Percentiles rank a stretch among this genome's conserved stretches.
Conservation (phyloP, 2,888 invertebrate genomes). For the Pedicia rivosa region DNA sequence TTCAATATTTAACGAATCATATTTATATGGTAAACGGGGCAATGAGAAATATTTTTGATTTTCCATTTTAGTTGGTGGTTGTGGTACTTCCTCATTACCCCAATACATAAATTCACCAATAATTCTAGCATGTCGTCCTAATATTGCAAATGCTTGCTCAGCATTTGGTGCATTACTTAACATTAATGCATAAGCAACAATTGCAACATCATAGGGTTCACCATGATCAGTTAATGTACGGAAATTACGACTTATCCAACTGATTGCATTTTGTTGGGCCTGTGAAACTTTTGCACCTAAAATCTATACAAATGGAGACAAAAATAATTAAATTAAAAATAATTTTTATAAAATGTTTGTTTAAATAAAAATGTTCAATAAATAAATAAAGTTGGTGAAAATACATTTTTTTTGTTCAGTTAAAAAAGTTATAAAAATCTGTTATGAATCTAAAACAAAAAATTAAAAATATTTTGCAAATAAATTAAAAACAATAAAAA, state of each 20-base stretch:
- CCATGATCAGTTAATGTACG: conserved; percentile 52
- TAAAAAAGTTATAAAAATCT: too few species aligned
- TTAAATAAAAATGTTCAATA: background rate
- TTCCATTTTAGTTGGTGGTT: conserved; percentile 70
- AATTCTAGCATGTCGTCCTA: conserved; percentile 45
- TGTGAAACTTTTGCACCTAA: conserved; percentile 59
- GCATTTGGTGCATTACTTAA: conserved; percentile 70
- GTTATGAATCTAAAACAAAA: too few species aligned
- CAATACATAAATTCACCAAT: conserved; percentile 77
- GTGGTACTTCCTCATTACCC: conserved; percentile 64
- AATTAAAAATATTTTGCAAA: too few species aligned
- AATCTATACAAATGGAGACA: conserved; percentile 29
- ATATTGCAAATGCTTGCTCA: conserved; percentile 62
- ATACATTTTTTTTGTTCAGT: too few species aligned
- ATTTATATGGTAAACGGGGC: conserved; percentile 73
- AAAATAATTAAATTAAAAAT: background rate
- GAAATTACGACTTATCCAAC: conserved; percentile 72
- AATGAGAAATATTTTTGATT: conserved; percentile 83
- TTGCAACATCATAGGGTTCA: conserved; percentile 70
- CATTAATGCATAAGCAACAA: conserved; percentile 78
- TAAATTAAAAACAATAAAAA: too few species aligned
- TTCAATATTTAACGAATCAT: conserved; percentile 83
- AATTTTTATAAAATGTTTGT: background rate
- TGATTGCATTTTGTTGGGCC: conserved; percentile 56
- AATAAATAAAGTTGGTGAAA: background rate